phyloP scores from a whole-genome alignment of 2,888 invertebrate species.

The Atherix ibis region DNA sequence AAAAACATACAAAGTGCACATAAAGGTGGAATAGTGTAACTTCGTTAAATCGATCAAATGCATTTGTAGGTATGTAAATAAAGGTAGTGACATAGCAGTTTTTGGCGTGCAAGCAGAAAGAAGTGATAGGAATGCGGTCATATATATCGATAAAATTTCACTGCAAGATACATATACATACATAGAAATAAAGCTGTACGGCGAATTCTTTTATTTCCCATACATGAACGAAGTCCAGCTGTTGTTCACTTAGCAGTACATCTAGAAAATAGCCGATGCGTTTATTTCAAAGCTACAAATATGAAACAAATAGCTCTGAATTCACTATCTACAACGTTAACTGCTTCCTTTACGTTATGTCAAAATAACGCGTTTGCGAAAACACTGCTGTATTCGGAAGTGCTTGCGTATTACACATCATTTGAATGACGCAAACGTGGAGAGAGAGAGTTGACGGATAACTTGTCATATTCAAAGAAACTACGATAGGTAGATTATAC shows the following conservation, averaged over 20 bases:
- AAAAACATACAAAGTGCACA: slow-evolving; percentile 18
- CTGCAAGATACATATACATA: neutral
- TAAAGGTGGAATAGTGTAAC: slow-evolving; percentile 26
- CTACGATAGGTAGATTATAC: neutral
- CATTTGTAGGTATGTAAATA: slow-evolving; percentile 28
- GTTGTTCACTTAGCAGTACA: slow-evolving; percentile 9
- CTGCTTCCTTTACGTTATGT: slow-evolving; percentile 22
- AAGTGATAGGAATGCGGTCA: neutral
- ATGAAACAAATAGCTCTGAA: slow-evolving; percentile 14
- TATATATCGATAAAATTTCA: neutral
- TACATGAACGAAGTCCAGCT: slow-evolving; percentile 6
- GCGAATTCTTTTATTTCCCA: slow-evolving; percentile 10
- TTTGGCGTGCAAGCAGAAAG: neutral
- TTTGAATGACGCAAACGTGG: no score
- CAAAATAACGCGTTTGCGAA: slow-evolving; percentile 21
- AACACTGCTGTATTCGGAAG: slow-evolving; percentile 21
- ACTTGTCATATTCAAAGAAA: slow-evolving; percentile 9
- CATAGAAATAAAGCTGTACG: slow-evolving; percentile 10
- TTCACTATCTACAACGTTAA: slow-evolving; percentile 17
- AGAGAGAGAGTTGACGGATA: no score
- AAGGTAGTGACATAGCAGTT: slow-evolving; percentile 24
- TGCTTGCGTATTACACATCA: slow-evolving; percentile 18
- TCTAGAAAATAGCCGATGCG: slow-evolving; percentile 12
- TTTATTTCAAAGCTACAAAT: slow-evolving; percentile 19
- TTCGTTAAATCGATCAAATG: slow-evolving; percentile 28